Base-by-base conservation (phyloP, 2,888 invertebrate species). In the Agrochola circellaris region DNA sequence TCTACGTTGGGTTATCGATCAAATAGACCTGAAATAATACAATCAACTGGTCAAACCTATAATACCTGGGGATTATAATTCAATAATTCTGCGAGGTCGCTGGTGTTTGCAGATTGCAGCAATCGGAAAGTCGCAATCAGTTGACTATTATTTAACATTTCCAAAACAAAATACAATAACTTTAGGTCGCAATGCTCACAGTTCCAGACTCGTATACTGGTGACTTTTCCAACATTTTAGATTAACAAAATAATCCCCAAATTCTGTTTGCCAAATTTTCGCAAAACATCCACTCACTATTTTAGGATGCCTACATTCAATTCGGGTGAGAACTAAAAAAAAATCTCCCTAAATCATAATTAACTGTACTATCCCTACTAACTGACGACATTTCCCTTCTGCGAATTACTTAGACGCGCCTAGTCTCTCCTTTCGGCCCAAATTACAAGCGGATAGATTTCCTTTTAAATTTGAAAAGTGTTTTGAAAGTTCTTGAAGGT, bases 341-440 rank as follows among this genome's bases (percentile, higher is more conserved):
- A 82, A 79, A 76, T 54, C 77, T 82, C 83, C 75, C 76, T 75
- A 87, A 88, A 87, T 81, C 34, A 75, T 89, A 90, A 92, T 92
- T 92, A 92, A 90, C 88, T 78, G 67, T 76, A 75, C 71, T 81
- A 86, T 87, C 86, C 84, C 73, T 85, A 89, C 88, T 89, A 89
- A 90, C 88, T 64, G 79, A 82, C 79, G 85, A 90, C 90, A 87
- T 90, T 90, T 78, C 82, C 87, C 87, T 87, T 91, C 91, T 85
- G 83, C 87, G 88, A 87, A 90, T 91, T 90, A 90, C 87, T 88
- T 87, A 86, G 61, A 75, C 65, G 75, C 70, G 89, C 82, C 78
- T 82, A 77, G 74, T 71, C 66, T 72, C 60, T 23, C 34, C 42
- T 60, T 8, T 9, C 42, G 77, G 77, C 45, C 56, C 61, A 89